Conservation (phyloP, 2,113 vertebrate genomes). For the Lynx canadensis region DNA sequence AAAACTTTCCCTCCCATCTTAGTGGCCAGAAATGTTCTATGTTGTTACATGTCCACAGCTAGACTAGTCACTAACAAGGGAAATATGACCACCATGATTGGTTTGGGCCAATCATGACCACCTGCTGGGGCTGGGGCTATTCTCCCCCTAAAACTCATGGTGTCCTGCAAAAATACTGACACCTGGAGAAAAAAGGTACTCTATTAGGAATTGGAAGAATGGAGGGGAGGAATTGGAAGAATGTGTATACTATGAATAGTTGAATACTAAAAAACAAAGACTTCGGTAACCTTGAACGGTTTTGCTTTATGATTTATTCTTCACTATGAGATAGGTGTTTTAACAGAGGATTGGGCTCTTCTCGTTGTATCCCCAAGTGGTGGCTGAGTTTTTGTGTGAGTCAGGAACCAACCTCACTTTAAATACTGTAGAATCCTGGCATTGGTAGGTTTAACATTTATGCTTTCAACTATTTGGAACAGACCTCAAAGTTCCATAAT, state of each 20-base stretch:
- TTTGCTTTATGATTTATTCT: conserved; percentile 26
- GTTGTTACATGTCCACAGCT: background rate
- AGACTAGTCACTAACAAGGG: background rate
- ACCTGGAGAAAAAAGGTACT: background rate
- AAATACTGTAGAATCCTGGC: background rate
- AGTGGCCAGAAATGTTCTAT: background rate
- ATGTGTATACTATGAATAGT: background rate
- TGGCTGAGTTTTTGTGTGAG: background rate
- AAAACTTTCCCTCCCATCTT: background rate
- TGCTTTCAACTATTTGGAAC: background rate
- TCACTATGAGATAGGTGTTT: background rate
- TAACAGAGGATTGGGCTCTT: background rate
- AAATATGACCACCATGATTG: background rate
- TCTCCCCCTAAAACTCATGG: background rate
- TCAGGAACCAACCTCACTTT: background rate
- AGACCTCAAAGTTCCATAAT: background rate
- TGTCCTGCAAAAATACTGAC: background rate
- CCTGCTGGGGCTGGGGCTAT: no score
- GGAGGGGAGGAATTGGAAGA: background rate
- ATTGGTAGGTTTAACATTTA: background rate
- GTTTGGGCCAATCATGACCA: background rate
- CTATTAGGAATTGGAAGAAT: background rate
- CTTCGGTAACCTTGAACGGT: background rate
- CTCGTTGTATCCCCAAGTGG: background rate
- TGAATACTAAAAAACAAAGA: conserved; percentile 24